Percentiles rank a stretch among this genome's conserved stretches.
Conservation (phyloP, 1,140 invertebrate species). For the Cyrtorhinus lividipennis region DNA sequence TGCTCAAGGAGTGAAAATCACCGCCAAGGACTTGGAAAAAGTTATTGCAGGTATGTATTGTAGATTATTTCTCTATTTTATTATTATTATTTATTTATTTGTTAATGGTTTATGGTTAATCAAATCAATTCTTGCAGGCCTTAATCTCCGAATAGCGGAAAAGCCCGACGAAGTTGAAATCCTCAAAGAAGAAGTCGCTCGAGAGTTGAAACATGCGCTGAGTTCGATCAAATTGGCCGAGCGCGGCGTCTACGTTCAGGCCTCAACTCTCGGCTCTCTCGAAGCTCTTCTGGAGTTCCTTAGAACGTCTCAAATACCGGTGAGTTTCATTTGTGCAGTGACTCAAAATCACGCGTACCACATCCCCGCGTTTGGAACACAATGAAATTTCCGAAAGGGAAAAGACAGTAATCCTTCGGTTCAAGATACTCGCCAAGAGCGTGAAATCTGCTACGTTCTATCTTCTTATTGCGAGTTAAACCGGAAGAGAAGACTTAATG, state of each 20-base stretch:
- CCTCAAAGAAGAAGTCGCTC: constrained; percentile 63
- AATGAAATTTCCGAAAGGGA: too few relatives aligned
- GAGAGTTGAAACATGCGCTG: constrained; percentile 72
- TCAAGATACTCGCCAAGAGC: too few relatives aligned
- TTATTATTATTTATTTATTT: constrained; percentile 27
- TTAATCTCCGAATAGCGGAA: constrained; percentile 77
- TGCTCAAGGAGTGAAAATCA: constrained; percentile 97
- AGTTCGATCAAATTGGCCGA: constrained; percentile 83
- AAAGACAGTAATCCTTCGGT: too few relatives aligned
- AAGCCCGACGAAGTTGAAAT: constrained; percentile 89
- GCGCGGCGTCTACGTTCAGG: constrained; percentile 95
- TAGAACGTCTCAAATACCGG: constrained; percentile 87
- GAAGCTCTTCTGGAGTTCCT: constrained; percentile 96
- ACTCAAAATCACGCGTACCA: too few relatives aligned
- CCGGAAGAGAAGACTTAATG: too few relatives aligned
- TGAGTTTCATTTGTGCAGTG: constrained; percentile 45
- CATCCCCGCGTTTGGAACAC: too few relatives aligned
- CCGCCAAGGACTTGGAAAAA: constrained; percentile 94
- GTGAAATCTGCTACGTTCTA: too few relatives aligned
- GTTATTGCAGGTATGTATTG: constrained; percentile 84
- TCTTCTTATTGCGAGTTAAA: too few relatives aligned
- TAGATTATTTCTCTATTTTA: too few relatives aligned
- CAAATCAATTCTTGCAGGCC: constrained; percentile 32
- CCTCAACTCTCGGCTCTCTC: constrained; percentile 93
- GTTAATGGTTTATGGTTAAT: not conserved